A percentile compares a stretch with the other conserved stretches of the same genome.
These are phyloP conservation scores for Myodes glareolus DNA, from an alignment of 2,113 vertebrate species.

Conservation along the genomic window DNA sequence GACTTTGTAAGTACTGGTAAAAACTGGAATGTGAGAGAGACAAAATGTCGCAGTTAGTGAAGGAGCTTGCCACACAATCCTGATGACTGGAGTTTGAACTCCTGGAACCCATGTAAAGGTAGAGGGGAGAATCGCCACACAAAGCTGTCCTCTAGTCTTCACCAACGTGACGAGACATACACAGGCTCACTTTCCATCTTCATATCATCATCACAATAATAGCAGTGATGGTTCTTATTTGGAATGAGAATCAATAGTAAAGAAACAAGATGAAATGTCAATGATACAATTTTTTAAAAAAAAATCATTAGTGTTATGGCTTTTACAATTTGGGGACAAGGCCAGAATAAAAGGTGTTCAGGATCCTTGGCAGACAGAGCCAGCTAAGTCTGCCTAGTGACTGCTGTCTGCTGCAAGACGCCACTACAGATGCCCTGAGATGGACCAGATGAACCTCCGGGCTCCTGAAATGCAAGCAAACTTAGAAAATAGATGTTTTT, in stretches of 20 bases:
- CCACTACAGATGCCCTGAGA: neutral
- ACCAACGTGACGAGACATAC: neutral
- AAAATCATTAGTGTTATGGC: neutral
- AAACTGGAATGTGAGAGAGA: neutral
- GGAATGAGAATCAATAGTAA: neutral
- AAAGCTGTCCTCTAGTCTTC: neutral
- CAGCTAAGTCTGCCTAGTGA: neutral
- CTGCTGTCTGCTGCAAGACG: neutral
- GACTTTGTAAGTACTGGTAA: neutral
- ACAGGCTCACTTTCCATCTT: neutral
- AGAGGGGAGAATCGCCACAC: neutral
- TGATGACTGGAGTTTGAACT: neutral
- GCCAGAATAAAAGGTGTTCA: neutral
- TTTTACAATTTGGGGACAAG: neutral
- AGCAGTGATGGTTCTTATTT: neutral
- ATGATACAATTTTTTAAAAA: neutral
- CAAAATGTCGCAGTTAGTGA: neutral
- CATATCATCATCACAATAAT: no score
- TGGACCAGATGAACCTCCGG: neutral
- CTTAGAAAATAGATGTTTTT: slow-evolving; percentile 25
- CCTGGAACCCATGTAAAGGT: neutral
- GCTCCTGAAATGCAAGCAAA: neutral
- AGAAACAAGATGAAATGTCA: neutral
- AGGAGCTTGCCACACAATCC: neutral
- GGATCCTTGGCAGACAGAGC: neutral